phyloP scores from a whole-genome alignment of 1,140 invertebrate genomes.

The Drosophila ananassae region DNA sequence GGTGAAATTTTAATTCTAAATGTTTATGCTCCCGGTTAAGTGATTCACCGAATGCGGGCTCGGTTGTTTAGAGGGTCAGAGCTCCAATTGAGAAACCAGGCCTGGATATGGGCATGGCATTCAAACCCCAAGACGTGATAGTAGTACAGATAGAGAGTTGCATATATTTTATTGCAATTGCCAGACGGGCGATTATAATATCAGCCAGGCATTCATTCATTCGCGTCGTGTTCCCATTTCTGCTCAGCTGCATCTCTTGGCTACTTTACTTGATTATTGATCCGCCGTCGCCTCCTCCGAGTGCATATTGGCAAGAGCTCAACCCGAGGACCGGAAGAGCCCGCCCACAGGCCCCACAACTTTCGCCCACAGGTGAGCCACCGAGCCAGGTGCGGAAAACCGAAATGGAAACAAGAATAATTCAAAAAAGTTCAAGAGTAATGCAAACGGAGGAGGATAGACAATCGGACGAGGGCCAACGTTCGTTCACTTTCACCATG shows the following conservation, averaged over 20 bases:
- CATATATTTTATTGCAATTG: slow-evolving; percentile 19
- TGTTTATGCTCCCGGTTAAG: slow-evolving; percentile 14
- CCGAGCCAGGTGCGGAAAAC: slow-evolving; percentile 6
- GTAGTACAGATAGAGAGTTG: slow-evolving; percentile 8
- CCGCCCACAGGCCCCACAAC: slow-evolving; percentile 10
- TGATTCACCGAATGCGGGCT: slow-evolving; percentile 23
- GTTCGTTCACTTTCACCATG: slow-evolving; percentile 72
- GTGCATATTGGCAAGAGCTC: slow-evolving; percentile 23
- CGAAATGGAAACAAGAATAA: slow-evolving; percentile 14
- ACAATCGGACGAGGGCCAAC: slow-evolving; percentile 35
- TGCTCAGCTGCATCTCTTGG: slow-evolving; percentile 18
- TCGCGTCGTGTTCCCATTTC: slow-evolving; percentile 11
- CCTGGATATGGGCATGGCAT: slow-evolving; percentile 25
- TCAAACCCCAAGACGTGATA: slow-evolving; percentile 37
- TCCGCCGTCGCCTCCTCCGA: background rate
- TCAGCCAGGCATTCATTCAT: slow-evolving; percentile 1
- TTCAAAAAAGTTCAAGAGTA: slow-evolving; percentile 32
- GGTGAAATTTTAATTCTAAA: slow-evolving; percentile 21
- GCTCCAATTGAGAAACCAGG: slow-evolving; percentile 33
- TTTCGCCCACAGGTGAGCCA: slow-evolving; percentile 29
- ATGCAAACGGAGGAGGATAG: slow-evolving; percentile 4
- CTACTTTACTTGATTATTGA: slow-evolving; percentile 20
- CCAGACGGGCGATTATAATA: slow-evolving; percentile 1
- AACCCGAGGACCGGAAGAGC: slow-evolving; percentile 16
- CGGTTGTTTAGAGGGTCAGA: slow-evolving; percentile 46